Evolutionary conservation across 2,113 vertebrate species (phyloP).

Genomic region (Pitta sordida): DNA sequence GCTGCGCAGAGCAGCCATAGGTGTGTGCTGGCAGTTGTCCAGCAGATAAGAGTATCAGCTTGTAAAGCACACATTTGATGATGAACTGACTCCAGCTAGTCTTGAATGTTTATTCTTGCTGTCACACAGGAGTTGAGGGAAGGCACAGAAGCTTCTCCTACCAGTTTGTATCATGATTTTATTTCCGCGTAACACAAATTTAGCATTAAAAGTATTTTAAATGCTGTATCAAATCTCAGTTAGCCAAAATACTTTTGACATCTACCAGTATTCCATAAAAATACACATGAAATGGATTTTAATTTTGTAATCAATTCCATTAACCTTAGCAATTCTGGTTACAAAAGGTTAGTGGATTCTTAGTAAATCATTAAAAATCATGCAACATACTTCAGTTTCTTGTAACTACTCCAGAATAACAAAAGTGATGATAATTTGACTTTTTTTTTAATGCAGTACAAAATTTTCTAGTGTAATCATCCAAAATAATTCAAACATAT

Average conservation of each 20-base stretch:
- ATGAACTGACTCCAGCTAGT: not conserved
- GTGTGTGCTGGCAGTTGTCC: fast-evolving
- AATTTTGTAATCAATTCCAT: not conserved
- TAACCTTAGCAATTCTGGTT: not conserved
- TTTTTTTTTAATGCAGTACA: not conserved
- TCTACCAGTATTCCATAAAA: not conserved
- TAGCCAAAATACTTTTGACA: not conserved
- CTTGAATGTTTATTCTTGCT: no score
- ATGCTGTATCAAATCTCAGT: not conserved
- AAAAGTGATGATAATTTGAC: not conserved
- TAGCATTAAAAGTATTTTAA: not conserved
- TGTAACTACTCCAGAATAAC: not conserved
- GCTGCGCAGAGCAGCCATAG: not conserved
- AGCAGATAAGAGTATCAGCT: not conserved
- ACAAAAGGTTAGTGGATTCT: not conserved
- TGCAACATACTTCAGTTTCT: not conserved
- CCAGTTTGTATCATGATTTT: not conserved
- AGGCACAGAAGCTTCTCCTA: not conserved
- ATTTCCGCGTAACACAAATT: fast-evolving
- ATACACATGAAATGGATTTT: not conserved
- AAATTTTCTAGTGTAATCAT: not conserved
- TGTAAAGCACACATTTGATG: no score
- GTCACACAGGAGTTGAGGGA: fast-evolving
- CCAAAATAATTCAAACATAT: not conserved
- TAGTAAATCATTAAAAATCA: not conserved